Evolutionary conservation across 2,888 invertebrate genomes (phyloP).

Genomic region (Troilus luridus): DNA sequence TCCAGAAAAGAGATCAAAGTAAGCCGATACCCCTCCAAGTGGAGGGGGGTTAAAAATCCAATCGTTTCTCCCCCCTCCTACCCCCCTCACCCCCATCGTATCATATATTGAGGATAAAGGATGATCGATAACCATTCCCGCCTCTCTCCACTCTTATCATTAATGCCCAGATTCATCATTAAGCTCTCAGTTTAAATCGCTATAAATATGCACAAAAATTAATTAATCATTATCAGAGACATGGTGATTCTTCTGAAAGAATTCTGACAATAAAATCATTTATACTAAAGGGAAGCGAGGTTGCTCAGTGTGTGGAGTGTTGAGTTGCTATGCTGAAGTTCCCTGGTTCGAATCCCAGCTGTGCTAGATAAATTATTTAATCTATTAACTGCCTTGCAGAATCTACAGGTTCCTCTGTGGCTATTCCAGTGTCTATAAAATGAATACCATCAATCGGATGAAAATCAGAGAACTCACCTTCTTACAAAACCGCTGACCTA

Average conservation of each 20-base stretch:
- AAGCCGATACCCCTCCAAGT: conserved; percentile 54
- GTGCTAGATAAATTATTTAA: too few relatives aligned
- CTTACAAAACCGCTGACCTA: too few relatives aligned
- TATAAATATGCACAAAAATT: background rate
- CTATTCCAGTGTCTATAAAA: too few relatives aligned
- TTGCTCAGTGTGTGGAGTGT: too few relatives aligned
- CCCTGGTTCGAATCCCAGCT: too few relatives aligned
- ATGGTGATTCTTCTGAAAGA: background rate
- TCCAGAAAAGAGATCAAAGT: conserved; percentile 59
- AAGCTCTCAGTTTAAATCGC: background rate
- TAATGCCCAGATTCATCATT: background rate
- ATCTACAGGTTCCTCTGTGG: too few relatives aligned
- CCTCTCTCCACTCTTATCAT: conserved; percentile 44
- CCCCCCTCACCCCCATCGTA: conserved; percentile 9
- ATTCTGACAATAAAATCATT: background rate
- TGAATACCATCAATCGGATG: too few relatives aligned
- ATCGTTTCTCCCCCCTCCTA: conserved; percentile 30
- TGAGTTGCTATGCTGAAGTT: too few relatives aligned
- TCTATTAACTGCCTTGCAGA: too few relatives aligned
- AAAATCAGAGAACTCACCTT: too few relatives aligned
- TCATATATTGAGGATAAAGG: conserved; percentile 59
- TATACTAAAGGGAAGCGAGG: too few relatives aligned
- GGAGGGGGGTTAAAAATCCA: conserved; percentile 57
- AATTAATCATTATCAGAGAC: background rate
- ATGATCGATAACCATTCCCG: conserved; percentile 58